These are phyloP conservation scores for Napeogenes sylphis DNA, from an alignment of 2,888 invertebrate genomes.

Conservation along the genomic window DNA sequence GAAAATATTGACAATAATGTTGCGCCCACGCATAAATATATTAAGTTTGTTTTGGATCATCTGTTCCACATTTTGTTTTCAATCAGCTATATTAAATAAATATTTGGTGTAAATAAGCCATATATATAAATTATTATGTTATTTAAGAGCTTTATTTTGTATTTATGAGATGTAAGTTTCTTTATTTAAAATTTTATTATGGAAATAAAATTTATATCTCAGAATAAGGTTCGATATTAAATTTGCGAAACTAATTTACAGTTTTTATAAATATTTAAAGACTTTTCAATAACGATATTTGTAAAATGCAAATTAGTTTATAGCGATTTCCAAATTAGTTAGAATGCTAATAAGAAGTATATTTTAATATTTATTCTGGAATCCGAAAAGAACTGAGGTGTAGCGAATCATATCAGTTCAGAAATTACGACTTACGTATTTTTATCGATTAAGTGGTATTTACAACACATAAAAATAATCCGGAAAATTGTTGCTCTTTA, in stretches of 20 bases:
- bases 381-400: neutral
- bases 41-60: conserved; percentile 46
- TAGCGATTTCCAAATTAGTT: too few relatives aligned
- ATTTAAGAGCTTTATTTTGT: neutral
- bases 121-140: neutral
- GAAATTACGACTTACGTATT: neutral
- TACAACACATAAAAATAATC: conserved; percentile 5
- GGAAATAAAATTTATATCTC: neutral
- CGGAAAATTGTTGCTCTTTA: conserved; percentile 1
- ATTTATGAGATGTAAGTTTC: neutral
- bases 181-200: neutral
- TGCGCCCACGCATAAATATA: conserved; percentile 46
- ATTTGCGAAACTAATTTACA: too few relatives aligned
- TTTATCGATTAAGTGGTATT: neutral
- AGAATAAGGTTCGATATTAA: too few relatives aligned
- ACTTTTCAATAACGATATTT: too few relatives aligned
- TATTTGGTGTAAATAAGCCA: conserved; percentile 16
- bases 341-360: too few relatives aligned
- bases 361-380: neutral
- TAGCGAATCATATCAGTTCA: conserved; percentile 2
- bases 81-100: conserved; percentile 35
- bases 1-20: conserved; percentile 40
- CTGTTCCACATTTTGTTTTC: conserved; percentile 47
- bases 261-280: too few relatives aligned
- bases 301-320: too few relatives aligned